phyloP scores from a whole-genome alignment of 2,888 invertebrate genomes.

The Sinodicranocentrus sp. region DNA sequence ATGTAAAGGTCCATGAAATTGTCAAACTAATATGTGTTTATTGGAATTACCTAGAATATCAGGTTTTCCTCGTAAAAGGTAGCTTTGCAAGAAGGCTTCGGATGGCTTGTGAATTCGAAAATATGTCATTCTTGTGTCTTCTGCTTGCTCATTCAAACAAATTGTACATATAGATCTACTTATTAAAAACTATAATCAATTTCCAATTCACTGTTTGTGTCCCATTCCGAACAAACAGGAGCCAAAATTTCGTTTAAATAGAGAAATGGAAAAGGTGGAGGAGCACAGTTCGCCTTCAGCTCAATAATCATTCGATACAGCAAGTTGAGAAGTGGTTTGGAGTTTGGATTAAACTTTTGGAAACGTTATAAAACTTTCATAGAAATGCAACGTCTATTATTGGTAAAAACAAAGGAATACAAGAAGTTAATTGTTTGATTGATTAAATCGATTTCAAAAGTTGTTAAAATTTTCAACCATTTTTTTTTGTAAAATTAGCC shows the following conservation, averaged over 20 bases:
- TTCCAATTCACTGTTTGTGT: background rate
- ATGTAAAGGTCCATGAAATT: conserved; percentile 15
- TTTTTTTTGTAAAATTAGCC: conserved; percentile 22
- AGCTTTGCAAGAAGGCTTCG: background rate
- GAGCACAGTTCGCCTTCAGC: conserved; percentile 29
- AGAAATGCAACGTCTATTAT: too few relatives aligned
- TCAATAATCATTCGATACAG: too few relatives aligned
- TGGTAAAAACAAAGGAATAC: too few relatives aligned
- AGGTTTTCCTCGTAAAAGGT: background rate
- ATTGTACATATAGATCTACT: background rate
- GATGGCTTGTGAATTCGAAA: conserved; percentile 10
- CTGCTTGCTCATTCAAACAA: background rate
- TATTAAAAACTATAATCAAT: too few relatives aligned
- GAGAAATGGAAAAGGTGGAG: background rate
- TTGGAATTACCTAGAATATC: conserved; percentile 33
- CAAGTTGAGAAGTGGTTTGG: too few relatives aligned
- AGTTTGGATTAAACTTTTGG: too few relatives aligned
- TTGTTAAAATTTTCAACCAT: too few relatives aligned
- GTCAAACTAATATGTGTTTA: conserved; percentile 22
- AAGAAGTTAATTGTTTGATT: too few relatives aligned
- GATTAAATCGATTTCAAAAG: too few relatives aligned
- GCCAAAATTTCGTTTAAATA: conserved; percentile 54
- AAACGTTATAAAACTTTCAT: too few relatives aligned
- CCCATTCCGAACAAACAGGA: too few relatives aligned
- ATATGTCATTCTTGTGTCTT: background rate